Base-by-base conservation (phyloP, 2,113 vertebrate species). In the Halcyon malimbica region DNA sequence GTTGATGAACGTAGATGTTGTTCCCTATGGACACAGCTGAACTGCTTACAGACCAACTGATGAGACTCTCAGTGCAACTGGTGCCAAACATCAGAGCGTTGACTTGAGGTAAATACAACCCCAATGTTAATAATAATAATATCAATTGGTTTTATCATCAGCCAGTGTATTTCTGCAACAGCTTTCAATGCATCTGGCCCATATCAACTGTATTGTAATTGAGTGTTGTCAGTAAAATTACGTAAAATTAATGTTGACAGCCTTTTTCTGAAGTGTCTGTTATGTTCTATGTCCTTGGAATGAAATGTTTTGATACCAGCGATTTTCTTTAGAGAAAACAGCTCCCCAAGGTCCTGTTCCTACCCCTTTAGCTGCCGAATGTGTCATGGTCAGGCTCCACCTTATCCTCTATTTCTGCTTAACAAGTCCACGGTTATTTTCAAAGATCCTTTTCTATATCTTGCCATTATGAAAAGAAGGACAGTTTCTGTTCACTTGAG, bases 171-270 rank as follows among this genome's bases (percentile, higher is more conserved):
- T 94, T 94, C 56, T 3, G 2, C 35, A 89, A 19, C 54, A 39
- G 48, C 33, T 82, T 89, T 74, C 74, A 75, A 70, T 76, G 69
- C 24, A 84, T 79, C 53, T 79, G 65, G 80, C 50, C 65, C 33
- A 20, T 68, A 94, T 62, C 42, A 87, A 56, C 60, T 82, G 42
- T 19, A 83, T 37, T 26, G 59, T 78, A 75, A 87, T 59, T 78
- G 46, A 95, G 14, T 25, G 29, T 48, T 85, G 69, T 46, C 83
- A 94, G 54, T 85, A 90, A 94, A 94, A 94, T 82, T 64, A 93
- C 8, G 64, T 31, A 88, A 92, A 94, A 93, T 82, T 94, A 95
- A 91, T 92, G 84, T 92, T 91, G 59, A 75, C 64, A 92, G 62
- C 64, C 48, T 78, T 94, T 81, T 73, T 77, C 80, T 95, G 69